Evolutionary conservation across 2,888 invertebrate genomes (phyloP), one percentile per base, ranked within the genome.

Genomic region (Steromphala cineraria): DNA sequence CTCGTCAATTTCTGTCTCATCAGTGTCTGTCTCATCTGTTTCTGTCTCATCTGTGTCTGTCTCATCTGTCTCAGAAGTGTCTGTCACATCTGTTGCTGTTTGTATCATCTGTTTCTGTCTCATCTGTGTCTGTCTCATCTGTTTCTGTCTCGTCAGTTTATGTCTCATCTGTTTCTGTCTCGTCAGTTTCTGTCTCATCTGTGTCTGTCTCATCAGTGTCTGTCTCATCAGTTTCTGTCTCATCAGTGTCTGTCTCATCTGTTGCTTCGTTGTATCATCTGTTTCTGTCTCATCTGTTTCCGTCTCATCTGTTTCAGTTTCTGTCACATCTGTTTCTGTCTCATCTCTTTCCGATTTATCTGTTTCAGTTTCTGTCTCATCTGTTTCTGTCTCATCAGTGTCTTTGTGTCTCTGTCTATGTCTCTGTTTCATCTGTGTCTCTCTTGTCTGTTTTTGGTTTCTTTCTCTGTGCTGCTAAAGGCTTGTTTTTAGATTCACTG

Each of bases 1-100:
- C n/a, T n/a, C n/a, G n/a, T n/a, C n/a, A n/a, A n/a, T n/a, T n/a
- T n/a, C n/a, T n/a, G n/a, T n/a, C n/a, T n/a, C n/a, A n/a, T n/a
- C n/a, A n/a, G n/a, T 56, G 10, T 36, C 28, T 31, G 10, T 28
- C 19, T n/a, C n/a, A n/a, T 53, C 19, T 55, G 62, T 56, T 4
- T 53, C 56, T 24, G 28, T 56, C n/a, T n/a, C n/a, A n/a, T n/a
- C 28, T 53, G 28, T 55, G 24, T 56, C n/a, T 56, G 36, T 53
- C 31, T 56, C 40, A 36, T 75, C 75, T 75, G 17, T 75, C 75
- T 75, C n/a, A n/a, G n/a, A n/a, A n/a, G n/a, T 56, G 10, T 36
- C 28, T 31, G 10, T 28, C 19, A n/a, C n/a, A n/a, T n/a, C n/a
- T n/a, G n/a, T n/a, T n/a, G n/a, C n/a, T n/a, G n/a, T n/a, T n/a